Base-by-base conservation (phyloP, 2,113 vertebrate species). In the Sylvilagus bachmani region DNA sequence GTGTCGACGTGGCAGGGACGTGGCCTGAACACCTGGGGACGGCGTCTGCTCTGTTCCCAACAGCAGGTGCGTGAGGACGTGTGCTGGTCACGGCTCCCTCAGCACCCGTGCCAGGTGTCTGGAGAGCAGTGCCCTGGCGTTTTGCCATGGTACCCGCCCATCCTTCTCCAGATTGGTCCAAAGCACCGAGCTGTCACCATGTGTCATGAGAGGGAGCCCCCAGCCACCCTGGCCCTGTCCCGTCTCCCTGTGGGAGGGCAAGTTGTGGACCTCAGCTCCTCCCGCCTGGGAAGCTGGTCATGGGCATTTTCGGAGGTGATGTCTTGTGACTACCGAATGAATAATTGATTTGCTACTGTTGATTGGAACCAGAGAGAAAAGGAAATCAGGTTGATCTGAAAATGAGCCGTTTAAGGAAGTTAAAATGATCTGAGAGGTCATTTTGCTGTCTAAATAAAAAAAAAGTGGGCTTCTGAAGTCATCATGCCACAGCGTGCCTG, bases 371-470 rank as follows among this genome's bases (percentile, higher is more conserved):
- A 38, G 83, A 73, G 70, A 21, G 55, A 67, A 75, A 51, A 77
- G 21, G 82, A 73, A 53, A 69, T 22, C 25, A 71, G 31, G 64
- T 64, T 61, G 49, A 81, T 91, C 79, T 55, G 90, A 89, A 93
- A 73, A 70, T 5, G 55, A 91, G 61, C 58, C 19, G 49, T 75
- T 96, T 66, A 82, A 94, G 89, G 55, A 93, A 77, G 27, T 71
- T 66, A 89, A 94, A 51, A 33, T 86, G 44, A 75, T 74, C 61
- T 75, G 69, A n/a, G 53, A 91, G 89, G 44, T 36, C 25, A 49
- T 86, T 93, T 91, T 95, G 49, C 64, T 70, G 0, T 53, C 10
- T 71, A 31, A 67, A 80, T 91, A 38, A 36, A 89, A 38, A 36
- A 89, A 93, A 71, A 89, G 61, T n/a, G 74, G 17, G 25, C 78